These are phyloP conservation scores for Petrolisthes cinctipes DNA, from an alignment of 2,888 invertebrate species.

Conservation along the genomic window DNA sequence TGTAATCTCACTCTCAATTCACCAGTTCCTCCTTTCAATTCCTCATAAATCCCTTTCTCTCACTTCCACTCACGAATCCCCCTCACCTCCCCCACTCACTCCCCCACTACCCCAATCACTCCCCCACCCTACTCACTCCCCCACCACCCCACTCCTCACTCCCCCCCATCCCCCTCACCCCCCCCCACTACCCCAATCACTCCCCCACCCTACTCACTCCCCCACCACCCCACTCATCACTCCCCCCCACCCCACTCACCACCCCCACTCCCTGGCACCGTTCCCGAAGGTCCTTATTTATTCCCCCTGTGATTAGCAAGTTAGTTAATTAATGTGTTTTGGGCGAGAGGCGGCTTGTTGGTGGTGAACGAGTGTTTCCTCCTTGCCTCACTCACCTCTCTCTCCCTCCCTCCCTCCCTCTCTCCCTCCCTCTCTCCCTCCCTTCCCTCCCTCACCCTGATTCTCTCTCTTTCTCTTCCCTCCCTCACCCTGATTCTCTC, in stretches of 20 bases:
- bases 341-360: slow-evolving; percentile 36
- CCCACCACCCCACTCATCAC: neutral
- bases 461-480: neutral
- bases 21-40: too few species aligned
- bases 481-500: neutral
- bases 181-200: neutral
- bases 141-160: neutral
- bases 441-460: neutral
- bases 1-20: too few species aligned
- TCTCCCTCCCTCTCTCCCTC: neutral
- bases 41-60: too few species aligned
- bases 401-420: too few species aligned
- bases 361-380: neutral
- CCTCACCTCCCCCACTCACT: too few species aligned
- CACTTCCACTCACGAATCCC: too few species aligned
- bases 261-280: neutral
- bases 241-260: neutral
- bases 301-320: slow-evolving; percentile 57
- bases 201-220: neutral
- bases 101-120: too few species aligned
- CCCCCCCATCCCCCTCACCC: neutral
- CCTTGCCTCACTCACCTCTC: too few species aligned
- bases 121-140: neutral
- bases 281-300: slow-evolving; percentile 39
- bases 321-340: slow-evolving; percentile 62